Percentiles rank a stretch among this genome's conserved stretches.
phyloP scores from a whole-genome alignment of 2,113 vertebrate genomes.

The Rhombomys opimus region DNA sequence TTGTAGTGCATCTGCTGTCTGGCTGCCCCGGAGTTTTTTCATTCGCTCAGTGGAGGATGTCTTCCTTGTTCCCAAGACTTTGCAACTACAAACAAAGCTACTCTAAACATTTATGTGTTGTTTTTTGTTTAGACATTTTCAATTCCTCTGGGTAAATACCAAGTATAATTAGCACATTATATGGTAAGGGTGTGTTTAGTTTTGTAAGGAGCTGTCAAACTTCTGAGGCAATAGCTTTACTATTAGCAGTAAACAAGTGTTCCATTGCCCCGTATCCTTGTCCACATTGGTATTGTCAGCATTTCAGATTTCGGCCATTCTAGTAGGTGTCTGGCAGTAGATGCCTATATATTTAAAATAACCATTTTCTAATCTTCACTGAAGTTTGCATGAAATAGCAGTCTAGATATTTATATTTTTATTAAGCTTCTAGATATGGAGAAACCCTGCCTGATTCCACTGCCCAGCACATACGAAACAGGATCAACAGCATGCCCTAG shows the following conservation, averaged over 20 bases:
- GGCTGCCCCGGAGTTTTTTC: not conserved
- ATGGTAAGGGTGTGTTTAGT: not conserved
- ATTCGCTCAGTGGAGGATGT: not conserved
- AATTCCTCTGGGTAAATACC: not conserved
- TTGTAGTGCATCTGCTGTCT: not conserved
- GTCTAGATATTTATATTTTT: not conserved
- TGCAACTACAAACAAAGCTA: not conserved
- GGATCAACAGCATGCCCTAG: not conserved
- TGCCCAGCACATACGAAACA: not conserved
- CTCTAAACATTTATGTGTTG: not conserved
- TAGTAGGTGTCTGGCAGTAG: not conserved
- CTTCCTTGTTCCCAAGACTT: not conserved
- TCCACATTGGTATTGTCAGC: not conserved
- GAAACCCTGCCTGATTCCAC: not conserved
- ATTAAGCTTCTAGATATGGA: not conserved
- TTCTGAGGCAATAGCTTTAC: not conserved
- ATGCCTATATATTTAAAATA: not conserved
- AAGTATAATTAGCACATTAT: not conserved
- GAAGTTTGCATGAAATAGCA: not conserved
- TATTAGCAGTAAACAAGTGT: not conserved
- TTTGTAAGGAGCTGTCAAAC: not conserved
- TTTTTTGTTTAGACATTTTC: not conserved
- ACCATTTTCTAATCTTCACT: not conserved
- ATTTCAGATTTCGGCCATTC: not conserved
- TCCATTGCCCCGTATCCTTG: not conserved